phyloP scores from a whole-genome alignment of 1,140 invertebrate genomes.

The Trichoplusia ni region DNA sequence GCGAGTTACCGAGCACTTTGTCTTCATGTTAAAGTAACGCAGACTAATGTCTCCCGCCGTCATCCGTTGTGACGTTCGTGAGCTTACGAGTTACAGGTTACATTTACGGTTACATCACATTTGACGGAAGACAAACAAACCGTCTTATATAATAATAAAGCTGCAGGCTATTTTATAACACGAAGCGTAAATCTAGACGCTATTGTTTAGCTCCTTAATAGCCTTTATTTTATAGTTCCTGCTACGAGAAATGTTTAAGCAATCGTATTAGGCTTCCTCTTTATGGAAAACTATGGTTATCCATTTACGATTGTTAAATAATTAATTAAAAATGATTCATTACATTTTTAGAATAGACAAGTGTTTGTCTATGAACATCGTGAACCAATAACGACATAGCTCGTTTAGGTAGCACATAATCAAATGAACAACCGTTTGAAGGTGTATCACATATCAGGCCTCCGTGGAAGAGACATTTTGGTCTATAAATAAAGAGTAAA shows the following conservation, averaged over 20 bases:
- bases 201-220: constrained; percentile 3
- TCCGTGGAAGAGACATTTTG: constrained; percentile 20
- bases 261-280: neutral
- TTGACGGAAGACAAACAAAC: constrained; percentile 34
- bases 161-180: constrained; percentile 30
- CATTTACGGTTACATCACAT: constrained; percentile 35
- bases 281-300: neutral
- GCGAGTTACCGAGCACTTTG: constrained; percentile 28
- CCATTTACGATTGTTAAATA: neutral
- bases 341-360: neutral
- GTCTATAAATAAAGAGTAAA: constrained; percentile 37
- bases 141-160: constrained; percentile 34
- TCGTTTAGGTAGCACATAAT: constrained; percentile 30
- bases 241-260: neutral
- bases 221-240: neutral
- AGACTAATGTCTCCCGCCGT: constrained; percentile 41
- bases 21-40: constrained; percentile 39
- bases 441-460: constrained; percentile 41
- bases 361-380: constrained; percentile 37
- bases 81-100: constrained; percentile 22
- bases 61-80: constrained; percentile 17
- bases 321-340: neutral
- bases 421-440: constrained; percentile 38
- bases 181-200: constrained; percentile 14
- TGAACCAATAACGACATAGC: constrained; percentile 35